Evolutionary conservation across 2,888 invertebrate genomes (phyloP), one percentile per base, ranked within the genome.

Genomic region (Nomada fabriciana): DNA sequence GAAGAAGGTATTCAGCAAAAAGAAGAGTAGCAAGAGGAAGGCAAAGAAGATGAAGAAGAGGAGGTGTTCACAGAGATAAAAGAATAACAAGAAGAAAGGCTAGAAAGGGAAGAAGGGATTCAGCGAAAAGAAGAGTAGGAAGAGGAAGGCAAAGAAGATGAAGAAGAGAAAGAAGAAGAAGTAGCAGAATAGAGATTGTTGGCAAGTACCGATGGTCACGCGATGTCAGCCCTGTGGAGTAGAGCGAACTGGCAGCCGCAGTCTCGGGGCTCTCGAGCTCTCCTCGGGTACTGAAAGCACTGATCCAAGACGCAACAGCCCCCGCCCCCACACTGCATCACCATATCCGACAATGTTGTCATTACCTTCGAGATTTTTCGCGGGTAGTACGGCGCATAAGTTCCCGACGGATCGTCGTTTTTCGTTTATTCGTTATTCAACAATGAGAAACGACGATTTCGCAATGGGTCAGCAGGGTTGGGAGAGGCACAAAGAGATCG

Each of bases 161-260:
- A 43, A 2, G 42, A 4, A 15, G 20, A n/a, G 2, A 20, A 0
- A 42, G 61, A 13, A 15, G 53, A 53, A 53, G 53, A 53, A 52
- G 13, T 67, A 67, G 67, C 11, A 53, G 69, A 80, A 85, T 57
- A 77, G 72, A 84, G 74, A 87, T 70, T 83, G 57, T 80, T 79
- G 79, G 82, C 76, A 87, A 90, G 90, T 93, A 93, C 93, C 93
- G 92, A 93, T 93, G 91, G 93, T 94, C 93, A 94, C 92, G 93
- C 95, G 94, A 96, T 96, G 93, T 96, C 97, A 91, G 96, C 98
- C 93, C 97, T 97, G 95, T 98, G 98, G 93, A 98, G 96, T 93
- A 98, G 95, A 92, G 97, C 97, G 95, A 98, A 98, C 95, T 98
- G 97, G 95, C 98, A 98, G 95, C 97, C 97, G 94, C 98, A 98